phyloP scores from a whole-genome alignment of 2,797 vertebrate species.

The Spea hammondii region DNA sequence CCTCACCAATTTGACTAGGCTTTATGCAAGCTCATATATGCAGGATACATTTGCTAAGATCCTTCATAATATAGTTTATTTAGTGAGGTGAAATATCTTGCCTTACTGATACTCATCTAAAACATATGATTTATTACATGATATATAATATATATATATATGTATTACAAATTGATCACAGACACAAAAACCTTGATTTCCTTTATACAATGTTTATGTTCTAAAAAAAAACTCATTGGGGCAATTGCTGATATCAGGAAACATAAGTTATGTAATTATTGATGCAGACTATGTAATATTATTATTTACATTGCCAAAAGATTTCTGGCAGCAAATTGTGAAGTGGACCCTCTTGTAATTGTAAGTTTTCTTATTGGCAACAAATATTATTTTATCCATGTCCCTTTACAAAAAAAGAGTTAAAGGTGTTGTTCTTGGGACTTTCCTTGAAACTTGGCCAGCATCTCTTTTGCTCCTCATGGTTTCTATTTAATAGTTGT shows the following conservation, averaged over 20 bases:
- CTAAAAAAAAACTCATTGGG: too few relatives aligned
- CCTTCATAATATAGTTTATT: too few relatives aligned
- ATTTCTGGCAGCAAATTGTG: slow-evolving; percentile 35
- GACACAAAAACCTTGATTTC: too few relatives aligned
- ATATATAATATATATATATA: too few relatives aligned
- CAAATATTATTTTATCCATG: slow-evolving; percentile 30
- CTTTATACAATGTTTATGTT: too few relatives aligned
- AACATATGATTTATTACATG: too few relatives aligned
- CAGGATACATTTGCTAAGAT: too few relatives aligned
- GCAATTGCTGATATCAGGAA: background rate
- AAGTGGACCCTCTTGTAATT: slow-evolving; percentile 35
- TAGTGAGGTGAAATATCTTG: too few relatives aligned
- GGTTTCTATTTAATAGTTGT: slow-evolving; percentile 52
- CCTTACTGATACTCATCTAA: too few relatives aligned
- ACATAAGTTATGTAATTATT: slow-evolving; percentile 16
- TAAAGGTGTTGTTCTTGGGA: slow-evolving; percentile 52
- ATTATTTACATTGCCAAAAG: slow-evolving; percentile 35
- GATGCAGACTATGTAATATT: slow-evolving; percentile 30
- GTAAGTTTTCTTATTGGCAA: slow-evolving; percentile 39
- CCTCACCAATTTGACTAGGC: too few relatives aligned
- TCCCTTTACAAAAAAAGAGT: slow-evolving; percentile 47
- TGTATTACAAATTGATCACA: too few relatives aligned
- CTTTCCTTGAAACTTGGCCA: slow-evolving; percentile 43
- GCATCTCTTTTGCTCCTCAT: slow-evolving; percentile 39
- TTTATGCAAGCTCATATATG: too few relatives aligned